Evolutionary conservation across 2,888 invertebrate species (phyloP).

Genomic region (Allygus modestus): DNA sequence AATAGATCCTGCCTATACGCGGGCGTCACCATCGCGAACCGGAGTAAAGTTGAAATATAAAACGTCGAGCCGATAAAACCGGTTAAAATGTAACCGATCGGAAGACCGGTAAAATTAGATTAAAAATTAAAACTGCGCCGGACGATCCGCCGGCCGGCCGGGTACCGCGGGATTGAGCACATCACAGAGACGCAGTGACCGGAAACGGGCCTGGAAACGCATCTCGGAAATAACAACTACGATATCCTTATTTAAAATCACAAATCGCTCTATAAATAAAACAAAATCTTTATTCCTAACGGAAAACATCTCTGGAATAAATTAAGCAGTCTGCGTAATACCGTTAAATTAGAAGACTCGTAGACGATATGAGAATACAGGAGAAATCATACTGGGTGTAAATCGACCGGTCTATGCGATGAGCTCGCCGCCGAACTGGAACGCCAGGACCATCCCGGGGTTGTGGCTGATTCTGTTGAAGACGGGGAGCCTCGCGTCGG

Average conservation of each 20-base stretch:
- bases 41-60: conserved; percentile 12
- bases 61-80: conserved; percentile 12
- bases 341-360: conserved; percentile 25
- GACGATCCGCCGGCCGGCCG: no score
- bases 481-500: conserved; percentile 84
- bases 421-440: conserved; percentile 45
- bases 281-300: conserved; percentile 37
- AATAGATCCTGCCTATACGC: conserved; percentile 53
- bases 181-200: conserved; percentile 1
- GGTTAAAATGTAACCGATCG: conserved; percentile 3
- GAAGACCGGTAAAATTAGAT: conserved; percentile 5
- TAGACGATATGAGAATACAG: conserved; percentile 37
- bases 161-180: conserved; percentile 7
- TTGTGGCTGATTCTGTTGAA: conserved; percentile 80
- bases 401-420: conserved; percentile 26
- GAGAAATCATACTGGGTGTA: conserved; percentile 37
- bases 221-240: not conserved
- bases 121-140: not conserved
- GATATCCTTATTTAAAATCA: conserved; percentile 38
- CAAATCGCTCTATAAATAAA: conserved; percentile 54
- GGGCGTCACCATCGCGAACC: not conserved
- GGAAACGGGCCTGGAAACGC: no score
- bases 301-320: conserved; percentile 52
- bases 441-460: not conserved
- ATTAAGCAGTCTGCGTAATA: conserved; percentile 57